These are phyloP conservation scores for Agonum fuliginosum DNA, from an alignment of 2,888 invertebrate genomes.

Conservation along the genomic window DNA sequence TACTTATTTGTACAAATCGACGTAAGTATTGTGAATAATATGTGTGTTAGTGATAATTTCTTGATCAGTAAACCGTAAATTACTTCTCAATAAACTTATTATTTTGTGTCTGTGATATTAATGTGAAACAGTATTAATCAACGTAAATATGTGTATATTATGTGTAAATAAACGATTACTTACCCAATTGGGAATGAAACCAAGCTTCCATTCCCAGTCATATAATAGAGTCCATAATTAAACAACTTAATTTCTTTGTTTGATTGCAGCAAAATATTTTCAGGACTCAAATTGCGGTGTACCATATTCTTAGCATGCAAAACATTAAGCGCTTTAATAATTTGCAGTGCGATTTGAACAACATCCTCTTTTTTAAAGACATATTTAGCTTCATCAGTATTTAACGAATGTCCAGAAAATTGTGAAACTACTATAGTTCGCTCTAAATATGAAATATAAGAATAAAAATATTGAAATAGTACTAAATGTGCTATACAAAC, in stretches of 20 bases:
- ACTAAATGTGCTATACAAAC: slow-evolving; percentile 73
- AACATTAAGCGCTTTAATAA: slow-evolving; percentile 82
- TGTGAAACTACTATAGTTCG: slow-evolving; percentile 89
- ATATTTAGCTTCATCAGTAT: slow-evolving; percentile 72
- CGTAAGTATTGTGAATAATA: too few relatives aligned
- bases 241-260: slow-evolving; percentile 87
- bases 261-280: slow-evolving; percentile 86
- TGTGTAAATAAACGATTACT: slow-evolving; percentile 65
- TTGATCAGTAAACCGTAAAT: too few relatives aligned
- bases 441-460: slow-evolving; percentile 73
- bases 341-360: slow-evolving; percentile 82
- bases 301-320: slow-evolving; percentile 84
- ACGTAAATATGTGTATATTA: background rate
- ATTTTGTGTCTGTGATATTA: too few relatives aligned
- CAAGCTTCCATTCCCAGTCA: slow-evolving; percentile 90
- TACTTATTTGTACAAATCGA: too few relatives aligned
- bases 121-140: slow-evolving; percentile 13
- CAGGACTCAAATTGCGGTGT: slow-evolving; percentile 87
- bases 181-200: slow-evolving; percentile 93
- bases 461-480: slow-evolving; percentile 25
- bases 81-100: too few relatives aligned
- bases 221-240: slow-evolving; percentile 94
- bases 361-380: slow-evolving; percentile 75
- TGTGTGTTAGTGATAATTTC: too few relatives aligned
- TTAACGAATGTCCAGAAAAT: slow-evolving; percentile 81